Evolutionary conservation across 2,797 vertebrate genomes (phyloP).

Genomic region (Poecile montanus): DNA sequence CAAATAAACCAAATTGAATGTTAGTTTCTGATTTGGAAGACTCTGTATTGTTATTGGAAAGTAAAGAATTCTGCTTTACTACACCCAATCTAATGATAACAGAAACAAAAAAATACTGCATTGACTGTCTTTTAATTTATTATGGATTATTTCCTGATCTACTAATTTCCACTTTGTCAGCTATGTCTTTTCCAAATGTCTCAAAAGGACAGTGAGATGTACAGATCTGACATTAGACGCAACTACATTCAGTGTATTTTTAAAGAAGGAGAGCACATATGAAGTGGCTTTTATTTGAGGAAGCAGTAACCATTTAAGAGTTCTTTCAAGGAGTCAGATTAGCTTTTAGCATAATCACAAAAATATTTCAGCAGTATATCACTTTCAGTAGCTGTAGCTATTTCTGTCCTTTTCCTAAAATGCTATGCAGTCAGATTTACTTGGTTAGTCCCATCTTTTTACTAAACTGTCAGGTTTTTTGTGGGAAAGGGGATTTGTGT

Average conservation of each 20-base stretch:
- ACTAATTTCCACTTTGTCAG: constrained; percentile 7
- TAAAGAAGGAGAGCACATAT: not conserved
- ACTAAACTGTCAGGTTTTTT: constrained; percentile 58
- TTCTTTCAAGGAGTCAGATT: not conserved
- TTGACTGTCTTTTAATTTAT: constrained; percentile 17
- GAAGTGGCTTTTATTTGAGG: constrained; percentile 32
- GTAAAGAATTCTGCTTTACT: not conserved
- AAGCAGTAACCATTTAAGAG: constrained; percentile 22
- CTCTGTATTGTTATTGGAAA: not conserved
- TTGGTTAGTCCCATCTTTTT: constrained; percentile 47
- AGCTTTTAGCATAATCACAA: constrained; percentile 42
- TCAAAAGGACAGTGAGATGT: not conserved
- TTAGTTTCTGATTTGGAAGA: not conserved
- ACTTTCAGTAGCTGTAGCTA: constrained; percentile 33
- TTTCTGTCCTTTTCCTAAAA: constrained; percentile 62
- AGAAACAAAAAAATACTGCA: not conserved
- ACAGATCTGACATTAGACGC: not conserved
- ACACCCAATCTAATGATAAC: not conserved
- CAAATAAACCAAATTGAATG: not conserved
- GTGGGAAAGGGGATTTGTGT: constrained; percentile 66
- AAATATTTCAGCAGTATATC: constrained; percentile 42
- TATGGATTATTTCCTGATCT: not conserved
- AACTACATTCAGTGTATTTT: not conserved
- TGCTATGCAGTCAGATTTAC: constrained; percentile 51
- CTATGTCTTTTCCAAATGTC: not conserved